Conservation (phyloP, 1,140 invertebrate species). For the Bombus vancouverensis region DNA sequence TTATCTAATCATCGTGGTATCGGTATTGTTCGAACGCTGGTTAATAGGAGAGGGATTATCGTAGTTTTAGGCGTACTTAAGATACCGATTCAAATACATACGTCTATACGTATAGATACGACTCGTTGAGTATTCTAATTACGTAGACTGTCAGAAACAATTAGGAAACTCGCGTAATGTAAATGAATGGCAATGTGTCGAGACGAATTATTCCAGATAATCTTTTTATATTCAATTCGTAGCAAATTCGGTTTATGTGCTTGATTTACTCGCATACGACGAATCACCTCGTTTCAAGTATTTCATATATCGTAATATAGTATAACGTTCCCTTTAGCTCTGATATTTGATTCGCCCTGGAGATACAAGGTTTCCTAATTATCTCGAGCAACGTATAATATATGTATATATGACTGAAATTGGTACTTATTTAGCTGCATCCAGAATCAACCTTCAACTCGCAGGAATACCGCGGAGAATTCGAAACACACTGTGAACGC, state of each 20-base stretch:
- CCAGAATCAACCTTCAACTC: not conserved
- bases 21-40: not conserved
- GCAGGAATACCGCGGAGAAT: not conserved
- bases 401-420: not conserved
- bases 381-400: not conserved
- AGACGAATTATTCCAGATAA: no score
- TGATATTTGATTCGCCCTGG: not conserved
- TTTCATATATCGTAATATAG: not conserved
- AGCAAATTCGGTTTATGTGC: no score
- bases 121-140: no score
- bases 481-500: not conserved
- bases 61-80: no score
- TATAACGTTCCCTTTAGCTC: not conserved
- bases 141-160: not conserved
- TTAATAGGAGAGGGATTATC: not conserved
- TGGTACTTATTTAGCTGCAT: not conserved
- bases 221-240: no score
- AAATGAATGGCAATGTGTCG: not conserved
- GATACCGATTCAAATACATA: not conserved
- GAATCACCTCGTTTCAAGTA: not conserved
- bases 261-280: not conserved
- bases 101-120: not conserved
- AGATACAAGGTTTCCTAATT: conserved; percentile 8
- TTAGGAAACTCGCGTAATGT: not conserved
- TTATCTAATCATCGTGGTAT: conserved; percentile 25